Conservation (phyloP, 2,113 vertebrate species). For the Spermophilus dauricus region DNA sequence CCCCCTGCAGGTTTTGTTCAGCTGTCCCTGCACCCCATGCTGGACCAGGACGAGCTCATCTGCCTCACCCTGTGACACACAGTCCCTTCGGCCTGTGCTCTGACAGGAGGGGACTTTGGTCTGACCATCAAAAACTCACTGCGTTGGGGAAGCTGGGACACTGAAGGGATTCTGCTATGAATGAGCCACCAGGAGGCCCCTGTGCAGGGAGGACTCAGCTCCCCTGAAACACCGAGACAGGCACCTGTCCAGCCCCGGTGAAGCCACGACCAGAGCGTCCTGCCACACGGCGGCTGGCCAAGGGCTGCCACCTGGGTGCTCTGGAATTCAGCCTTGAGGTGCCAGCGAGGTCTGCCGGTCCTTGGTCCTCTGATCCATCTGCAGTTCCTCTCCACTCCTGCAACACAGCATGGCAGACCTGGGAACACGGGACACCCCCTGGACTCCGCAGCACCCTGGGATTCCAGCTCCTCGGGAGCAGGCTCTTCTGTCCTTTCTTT, state of each 20-base stretch:
- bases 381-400: background rate
- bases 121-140: background rate
- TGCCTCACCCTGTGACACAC: background rate
- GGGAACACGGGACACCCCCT: fast-evolving
- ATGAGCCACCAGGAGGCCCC: background rate
- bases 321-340: background rate
- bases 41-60: background rate
- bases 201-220: background rate
- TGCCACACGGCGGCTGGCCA: fast-evolving
- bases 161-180: background rate
- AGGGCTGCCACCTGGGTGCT: background rate
- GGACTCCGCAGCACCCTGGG: fast-evolving
- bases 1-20: background rate
- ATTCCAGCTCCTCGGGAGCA: background rate
- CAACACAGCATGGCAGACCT: fast-evolving
- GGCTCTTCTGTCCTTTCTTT: background rate
- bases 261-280: background rate
- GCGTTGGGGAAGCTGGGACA: background rate
- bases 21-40: background rate
- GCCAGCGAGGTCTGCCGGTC: background rate
- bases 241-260: background rate
- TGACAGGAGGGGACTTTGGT: background rate
- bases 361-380: background rate
- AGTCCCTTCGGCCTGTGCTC: background rate
- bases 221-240: fast-evolving